These are phyloP conservation scores for Chaetorhynchus papuensis DNA, from an alignment of 2,113 vertebrate genomes.

Conservation along the genomic window DNA sequence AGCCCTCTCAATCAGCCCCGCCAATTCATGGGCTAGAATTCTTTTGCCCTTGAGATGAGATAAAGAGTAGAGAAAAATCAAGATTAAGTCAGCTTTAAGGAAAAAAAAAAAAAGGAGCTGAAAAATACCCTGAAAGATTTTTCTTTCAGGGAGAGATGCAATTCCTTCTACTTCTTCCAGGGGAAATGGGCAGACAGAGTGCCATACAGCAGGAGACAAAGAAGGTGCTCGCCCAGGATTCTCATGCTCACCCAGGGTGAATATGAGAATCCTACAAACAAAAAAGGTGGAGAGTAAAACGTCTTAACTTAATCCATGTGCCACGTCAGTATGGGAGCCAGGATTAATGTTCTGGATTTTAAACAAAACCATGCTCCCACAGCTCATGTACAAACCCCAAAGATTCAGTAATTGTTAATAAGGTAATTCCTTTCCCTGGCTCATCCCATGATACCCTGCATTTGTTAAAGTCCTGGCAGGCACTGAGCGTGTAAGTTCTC, in stretches of 20 bases:
- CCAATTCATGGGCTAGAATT: background rate
- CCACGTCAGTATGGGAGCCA: background rate
- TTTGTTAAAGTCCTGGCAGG: background rate
- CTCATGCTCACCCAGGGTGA: background rate
- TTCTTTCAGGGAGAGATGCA: background rate
- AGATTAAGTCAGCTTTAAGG: background rate
- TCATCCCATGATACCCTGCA: background rate
- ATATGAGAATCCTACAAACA: background rate
- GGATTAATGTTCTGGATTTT: background rate
- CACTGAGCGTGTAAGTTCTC: background rate
- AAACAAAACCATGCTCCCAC: background rate
- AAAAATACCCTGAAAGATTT: background rate
- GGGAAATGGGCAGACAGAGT: background rate
- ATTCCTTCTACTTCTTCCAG: background rate
- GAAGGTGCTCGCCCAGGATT: background rate
- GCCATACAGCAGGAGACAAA: background rate
- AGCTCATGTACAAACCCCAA: background rate
- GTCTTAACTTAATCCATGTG: background rate
- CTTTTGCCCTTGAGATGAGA: background rate
- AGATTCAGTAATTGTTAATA: background rate
- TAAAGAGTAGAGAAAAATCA: background rate
- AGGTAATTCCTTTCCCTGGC: background rate
- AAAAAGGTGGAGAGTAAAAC: background rate
- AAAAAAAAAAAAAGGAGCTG: background rate
- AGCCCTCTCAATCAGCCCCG: background rate